Conservation (phyloP, 2,113 vertebrate species). For the Girardinichthys multiradiatus region DNA sequence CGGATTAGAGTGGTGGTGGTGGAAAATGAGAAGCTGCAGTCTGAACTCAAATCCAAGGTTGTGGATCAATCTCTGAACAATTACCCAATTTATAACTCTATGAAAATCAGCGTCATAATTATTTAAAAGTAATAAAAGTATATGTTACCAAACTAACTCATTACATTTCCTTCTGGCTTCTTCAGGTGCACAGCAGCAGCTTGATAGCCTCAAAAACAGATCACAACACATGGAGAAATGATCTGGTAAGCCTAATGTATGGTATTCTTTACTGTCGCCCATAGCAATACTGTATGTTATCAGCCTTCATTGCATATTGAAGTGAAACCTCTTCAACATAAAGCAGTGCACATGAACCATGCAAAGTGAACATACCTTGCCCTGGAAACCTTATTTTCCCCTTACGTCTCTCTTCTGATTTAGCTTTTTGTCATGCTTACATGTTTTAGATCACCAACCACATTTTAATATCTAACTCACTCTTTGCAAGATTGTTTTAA, state of each 20-base stretch:
- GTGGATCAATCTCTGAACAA: conserved; percentile 79
- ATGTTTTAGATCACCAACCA: neutral
- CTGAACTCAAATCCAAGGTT: conserved; percentile 81
- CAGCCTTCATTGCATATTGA: neutral
- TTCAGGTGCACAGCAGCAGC: conserved; percentile 49
- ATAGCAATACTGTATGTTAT: neutral
- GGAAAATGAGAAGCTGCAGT: conserved; percentile 89
- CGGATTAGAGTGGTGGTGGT: conserved; percentile 83
- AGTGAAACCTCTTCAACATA: neutral
- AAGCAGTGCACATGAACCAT: neutral
- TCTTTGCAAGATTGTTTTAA: neutral
- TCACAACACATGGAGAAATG: conserved; percentile 78
- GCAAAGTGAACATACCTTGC: neutral
- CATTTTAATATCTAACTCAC: neutral
- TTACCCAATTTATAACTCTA: conserved; percentile 77
- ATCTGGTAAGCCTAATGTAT: conserved; percentile 78
- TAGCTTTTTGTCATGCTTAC: neutral
- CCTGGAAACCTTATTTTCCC: too few relatives aligned
- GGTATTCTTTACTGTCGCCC: neutral
- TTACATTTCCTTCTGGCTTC: neutral
- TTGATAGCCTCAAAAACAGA: conserved; percentile 29
- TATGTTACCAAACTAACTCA: neutral
- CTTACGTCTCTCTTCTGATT: neutral
- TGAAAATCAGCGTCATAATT: neutral
- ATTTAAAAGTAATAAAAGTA: neutral